These are phyloP conservation scores for Pristionchus japonicus DNA, from an alignment of 2,888 invertebrate genomes.

Conservation along the genomic window DNA sequence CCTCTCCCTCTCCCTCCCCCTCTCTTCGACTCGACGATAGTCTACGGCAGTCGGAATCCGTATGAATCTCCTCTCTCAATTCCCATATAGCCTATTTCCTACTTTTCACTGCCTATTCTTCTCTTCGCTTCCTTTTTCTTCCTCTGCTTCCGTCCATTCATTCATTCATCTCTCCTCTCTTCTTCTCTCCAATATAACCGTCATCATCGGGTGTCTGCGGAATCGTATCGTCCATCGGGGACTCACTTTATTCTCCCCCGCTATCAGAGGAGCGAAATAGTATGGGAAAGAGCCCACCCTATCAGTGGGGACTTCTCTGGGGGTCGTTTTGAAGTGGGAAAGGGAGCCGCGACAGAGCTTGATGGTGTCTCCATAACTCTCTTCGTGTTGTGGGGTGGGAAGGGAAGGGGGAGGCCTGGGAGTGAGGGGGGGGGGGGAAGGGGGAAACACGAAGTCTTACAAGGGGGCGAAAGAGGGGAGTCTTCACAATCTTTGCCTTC, in stretches of 20 bases:
- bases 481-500: conserved; percentile 26
- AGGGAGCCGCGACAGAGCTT: background rate
- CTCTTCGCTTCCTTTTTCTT: background rate
- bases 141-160: conserved; percentile 35
- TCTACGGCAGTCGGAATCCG: background rate
- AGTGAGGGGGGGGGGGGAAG: background rate
- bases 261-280: background rate
- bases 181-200: conserved; percentile 21
- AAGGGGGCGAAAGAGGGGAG: background rate
- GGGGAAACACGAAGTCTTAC: conserved; percentile 29
- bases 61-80: conserved; percentile 15
- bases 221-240: background rate
- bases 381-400: background rate
- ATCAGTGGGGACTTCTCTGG: background rate
- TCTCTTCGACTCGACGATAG: background rate
- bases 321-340: background rate
- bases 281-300: background rate
- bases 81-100: conserved; percentile 6
- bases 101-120: conserved; percentile 15
- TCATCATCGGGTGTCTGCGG: background rate
- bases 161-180: conserved; percentile 16
- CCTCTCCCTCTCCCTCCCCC: no score
- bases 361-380: background rate
- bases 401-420: background rate
- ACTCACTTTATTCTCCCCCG: background rate